phyloP scores from a whole-genome alignment of 2,888 invertebrate genomes.

The Idaea biselata region DNA sequence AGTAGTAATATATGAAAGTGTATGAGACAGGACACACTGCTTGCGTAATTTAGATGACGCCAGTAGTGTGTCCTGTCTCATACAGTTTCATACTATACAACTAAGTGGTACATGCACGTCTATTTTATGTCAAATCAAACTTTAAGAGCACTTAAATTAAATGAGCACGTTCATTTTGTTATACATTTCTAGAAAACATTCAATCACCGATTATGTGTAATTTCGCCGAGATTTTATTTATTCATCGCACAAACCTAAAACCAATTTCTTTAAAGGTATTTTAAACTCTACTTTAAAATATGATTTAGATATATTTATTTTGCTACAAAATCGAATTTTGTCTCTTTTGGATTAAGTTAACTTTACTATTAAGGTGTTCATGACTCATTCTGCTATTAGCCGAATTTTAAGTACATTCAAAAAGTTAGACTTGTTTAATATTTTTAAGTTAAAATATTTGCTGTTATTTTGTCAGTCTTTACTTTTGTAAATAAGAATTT shows the following conservation, averaged over 20 bases:
- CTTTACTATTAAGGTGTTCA: background rate
- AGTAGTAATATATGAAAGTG: too few relatives aligned
- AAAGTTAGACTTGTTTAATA: background rate
- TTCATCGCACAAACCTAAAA: background rate
- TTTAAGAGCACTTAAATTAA: background rate
- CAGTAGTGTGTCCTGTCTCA: too few relatives aligned
- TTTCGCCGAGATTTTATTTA: background rate
- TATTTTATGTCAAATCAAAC: background rate
- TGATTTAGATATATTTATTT: constrained; percentile 6
- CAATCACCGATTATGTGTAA: background rate
- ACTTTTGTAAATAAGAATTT: constrained; percentile 8
- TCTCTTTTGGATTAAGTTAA: background rate
- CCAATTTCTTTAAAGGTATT: background rate
- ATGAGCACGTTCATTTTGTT: background rate
- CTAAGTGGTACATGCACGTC: too few relatives aligned
- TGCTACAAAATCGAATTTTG: constrained; percentile 2
- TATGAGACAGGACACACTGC: too few relatives aligned
- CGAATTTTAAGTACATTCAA: background rate
- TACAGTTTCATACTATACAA: too few relatives aligned
- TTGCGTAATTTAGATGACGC: too few relatives aligned
- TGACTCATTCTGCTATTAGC: background rate
- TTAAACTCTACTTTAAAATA: background rate
- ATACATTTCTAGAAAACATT: background rate
- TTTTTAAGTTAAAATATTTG: background rate
- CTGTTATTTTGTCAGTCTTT: constrained; percentile 15